Base-by-base conservation (phyloP, 2,888 invertebrate species). In the Brenthis hecate region DNA sequence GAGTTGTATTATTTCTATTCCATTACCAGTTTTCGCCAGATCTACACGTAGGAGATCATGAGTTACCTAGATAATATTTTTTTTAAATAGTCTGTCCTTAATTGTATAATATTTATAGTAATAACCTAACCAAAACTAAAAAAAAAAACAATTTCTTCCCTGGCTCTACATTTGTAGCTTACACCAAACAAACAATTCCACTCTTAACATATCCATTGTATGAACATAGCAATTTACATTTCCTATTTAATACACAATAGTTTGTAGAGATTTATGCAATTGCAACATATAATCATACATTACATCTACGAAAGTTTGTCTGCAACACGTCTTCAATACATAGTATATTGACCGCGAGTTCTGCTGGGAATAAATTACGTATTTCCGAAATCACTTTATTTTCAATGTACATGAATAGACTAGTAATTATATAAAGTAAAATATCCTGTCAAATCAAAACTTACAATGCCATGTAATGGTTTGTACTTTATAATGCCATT, bases 301-400 rank as follows among this genome's bases (percentile, higher is more conserved):
- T 60, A 55, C n/a, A 56, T 13, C 55, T 56, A 61, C 62, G 51
- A 56, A 62, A 63, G 62, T 61, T 50, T 50, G 61, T 66, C n/a
- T 61, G 32, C 50, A 66, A 51, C 19, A 56, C 56, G 56, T 55
- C 63, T 62, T 58, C 58, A 51, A 14, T 48, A 11, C 48, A 14
- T 28, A 43, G 61, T 57, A 47, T 51, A 56, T 61, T 68, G 68
- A 66, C 70, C 64, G 62, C 70, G 60, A 53, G 63, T 60, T 47
- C 63, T 48, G 47, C 48, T 66, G 55, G 48, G 65, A 66, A 72
- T 70, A 68, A 70, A 72, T 75, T 68, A 70, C 65, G 72, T 68
- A 70, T 70, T 72, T 70, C 66, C 69, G 74, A 58, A 72, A 72
- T 66, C 66, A 61, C 65, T 75, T 66, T 69, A 56, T 61, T 71